Evolutionary conservation across 2,888 invertebrate species (phyloP), one percentile per base, ranked within the genome.

Genomic region (Volucella inanis): DNA sequence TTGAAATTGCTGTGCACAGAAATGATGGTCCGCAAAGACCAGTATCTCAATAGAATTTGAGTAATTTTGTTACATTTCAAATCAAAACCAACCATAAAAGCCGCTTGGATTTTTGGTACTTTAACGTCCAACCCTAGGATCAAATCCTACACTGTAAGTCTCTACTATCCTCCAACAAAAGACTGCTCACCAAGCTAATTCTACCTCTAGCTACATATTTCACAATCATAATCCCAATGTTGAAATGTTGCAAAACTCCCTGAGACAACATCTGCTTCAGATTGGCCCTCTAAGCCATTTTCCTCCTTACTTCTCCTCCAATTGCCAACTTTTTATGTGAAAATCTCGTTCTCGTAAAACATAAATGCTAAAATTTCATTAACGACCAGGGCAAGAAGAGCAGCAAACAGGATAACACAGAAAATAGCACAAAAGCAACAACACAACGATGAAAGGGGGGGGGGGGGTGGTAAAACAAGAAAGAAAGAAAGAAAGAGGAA

Each of bases 291-390:
- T 43, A 11, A 55, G 18, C 38, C 39, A 45, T 15, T 22, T 49
- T 49, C 14, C 11, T 10, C 49, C 2, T 2, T 50, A 9, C 9
- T 11, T 50, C 15, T 15, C 55, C 45, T 11, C 61, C 71, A 38
- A 22, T 41, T 41, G 57, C 9, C 59, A 76, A 57, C 64, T 45
- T 84, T 65, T 75, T 84, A 79, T 79, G 84, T 45, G 70, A 47
- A 71, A 79, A 79, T 72, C 74, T 75, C 79, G 68, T 70, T 70
- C 74, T 75, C 79, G 68, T 70, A 74, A 79, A 84, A 71, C 75
- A 70, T 84, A 79, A 80, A 80, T 70, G 79, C 79, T 84, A 54
- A 84, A 84, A 84, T 84, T 84, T 84, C 84, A 84, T 84, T 80
- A 79, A 75, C 84, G 84, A 75, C 65, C 70, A 38, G 43, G 22